These are phyloP conservation scores for Trachops cirrhosus DNA, from an alignment of 2,797 vertebrate species.

Conservation along the genomic window DNA sequence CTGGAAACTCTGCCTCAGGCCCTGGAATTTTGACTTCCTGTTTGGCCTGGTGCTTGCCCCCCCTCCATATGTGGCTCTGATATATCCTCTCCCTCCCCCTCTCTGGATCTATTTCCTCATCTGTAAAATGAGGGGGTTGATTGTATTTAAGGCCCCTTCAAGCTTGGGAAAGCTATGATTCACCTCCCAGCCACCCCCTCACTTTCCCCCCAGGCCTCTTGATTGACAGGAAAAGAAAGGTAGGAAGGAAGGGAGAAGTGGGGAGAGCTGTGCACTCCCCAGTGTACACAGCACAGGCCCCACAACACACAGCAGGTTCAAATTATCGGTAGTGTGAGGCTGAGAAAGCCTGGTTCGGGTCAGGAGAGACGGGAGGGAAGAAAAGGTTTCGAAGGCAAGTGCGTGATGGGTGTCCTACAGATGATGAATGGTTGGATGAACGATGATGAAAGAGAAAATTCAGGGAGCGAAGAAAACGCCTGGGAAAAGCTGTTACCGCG, in stretches of 20 bases:
- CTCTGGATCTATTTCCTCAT: constrained; percentile 42
- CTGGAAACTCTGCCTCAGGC: constrained; percentile 55
- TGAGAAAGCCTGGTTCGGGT: not conserved
- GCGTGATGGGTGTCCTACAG: not conserved
- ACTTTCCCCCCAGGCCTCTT: not conserved
- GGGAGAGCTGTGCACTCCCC: not conserved
- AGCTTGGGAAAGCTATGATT: constrained; percentile 13
- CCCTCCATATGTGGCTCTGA: not conserved
- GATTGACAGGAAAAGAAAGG: not conserved
- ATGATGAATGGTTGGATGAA: no score
- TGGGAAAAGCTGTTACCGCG: not conserved
- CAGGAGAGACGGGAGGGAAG: not conserved
- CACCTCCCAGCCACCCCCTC: not conserved
- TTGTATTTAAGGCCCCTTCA: not conserved
- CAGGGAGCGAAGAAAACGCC: not conserved
- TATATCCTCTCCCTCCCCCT: constrained; percentile 14
- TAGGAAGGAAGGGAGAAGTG: not conserved
- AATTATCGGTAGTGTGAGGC: not conserved
- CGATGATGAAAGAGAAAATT: not conserved
- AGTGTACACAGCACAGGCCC: fast-evolving
- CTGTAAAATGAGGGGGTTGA: constrained; percentile 39
- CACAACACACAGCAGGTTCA: not conserved
- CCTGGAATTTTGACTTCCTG: constrained; percentile 69
- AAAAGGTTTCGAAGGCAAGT: not conserved
- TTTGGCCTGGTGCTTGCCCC: constrained; percentile 55